These are phyloP conservation scores for Rhinichthys osculus DNA, from an alignment of 2,797 vertebrate species.

Conservation along the genomic window DNA sequence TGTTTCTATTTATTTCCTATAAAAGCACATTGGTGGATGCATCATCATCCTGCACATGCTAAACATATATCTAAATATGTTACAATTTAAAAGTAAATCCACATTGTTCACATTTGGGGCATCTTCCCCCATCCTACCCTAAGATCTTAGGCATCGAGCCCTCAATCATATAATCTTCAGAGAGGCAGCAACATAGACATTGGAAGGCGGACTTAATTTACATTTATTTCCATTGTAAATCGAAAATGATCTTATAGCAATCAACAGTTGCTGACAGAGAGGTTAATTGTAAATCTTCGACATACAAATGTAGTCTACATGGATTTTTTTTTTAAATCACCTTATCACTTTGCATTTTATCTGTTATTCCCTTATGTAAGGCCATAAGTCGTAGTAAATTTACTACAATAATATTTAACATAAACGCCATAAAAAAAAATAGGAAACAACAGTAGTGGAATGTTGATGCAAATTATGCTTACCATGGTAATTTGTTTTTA, in stretches of 20 bases:
- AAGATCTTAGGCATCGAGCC: constrained; percentile 30
- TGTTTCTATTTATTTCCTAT: too few relatives aligned
- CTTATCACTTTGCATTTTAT: not conserved
- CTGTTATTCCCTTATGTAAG: not conserved
- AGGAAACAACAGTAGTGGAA: not conserved
- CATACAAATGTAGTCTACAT: not conserved
- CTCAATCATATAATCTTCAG: constrained; percentile 38
- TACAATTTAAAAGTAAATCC: not conserved
- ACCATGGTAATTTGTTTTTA: not conserved
- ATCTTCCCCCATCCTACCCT: not conserved
- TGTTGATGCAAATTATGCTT: not conserved
- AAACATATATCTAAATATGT: not conserved
- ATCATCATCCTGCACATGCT: not conserved
- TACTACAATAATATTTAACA: not conserved
- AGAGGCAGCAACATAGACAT: not conserved
- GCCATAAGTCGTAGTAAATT: not conserved
- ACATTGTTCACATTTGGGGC: not conserved
- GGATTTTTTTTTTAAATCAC: not conserved
- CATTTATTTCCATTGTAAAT: constrained; percentile 37
- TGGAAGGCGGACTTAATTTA: constrained; percentile 24
- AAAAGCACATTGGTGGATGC: not conserved
- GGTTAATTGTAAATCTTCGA: not conserved
- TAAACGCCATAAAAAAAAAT: not conserved
- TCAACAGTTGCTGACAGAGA: not conserved
- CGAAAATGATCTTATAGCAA: not conserved